Evolutionary conservation across 2,113 vertebrate species (phyloP), one percentile per base, ranked within the genome.

Genomic region (Phocoena sinus): DNA sequence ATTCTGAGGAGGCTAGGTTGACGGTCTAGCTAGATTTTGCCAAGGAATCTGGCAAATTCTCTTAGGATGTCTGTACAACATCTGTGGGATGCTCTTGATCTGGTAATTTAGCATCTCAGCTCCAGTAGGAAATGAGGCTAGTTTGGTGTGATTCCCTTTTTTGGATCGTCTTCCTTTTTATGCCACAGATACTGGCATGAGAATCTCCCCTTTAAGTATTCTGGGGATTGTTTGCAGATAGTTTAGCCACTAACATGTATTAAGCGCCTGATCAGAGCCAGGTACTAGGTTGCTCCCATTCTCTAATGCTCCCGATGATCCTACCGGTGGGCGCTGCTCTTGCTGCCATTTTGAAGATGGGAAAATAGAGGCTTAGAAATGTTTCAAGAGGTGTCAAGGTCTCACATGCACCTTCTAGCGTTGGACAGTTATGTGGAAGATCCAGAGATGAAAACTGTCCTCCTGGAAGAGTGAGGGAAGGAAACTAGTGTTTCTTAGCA

Each of bases 301-400:
- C 36, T 38, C 53, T 38, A 38, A 41, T 38, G 83, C 60, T 82
- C 28, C 18, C 15, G 58, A 1, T 17, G 15, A 38, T 21, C 28
- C 33, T 68, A n/a, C 7, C 63, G 4, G n/a, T 63, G 53, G 26
- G 11, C 36, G 25, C 58, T 83, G 33, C 12, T 76, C 41, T 83
- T 76, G 77, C 8, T 81, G n/a, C 56, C 63, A 58, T 58, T 84
- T 95, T 73, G 97, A 44, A 90, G 56, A 79, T 91, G 76, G 92
- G 71, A 53, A 94, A 89, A 83, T 21, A 71, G n/a, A 81, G 79
- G 11, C 53, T 87, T 81, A 62, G 65, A 74, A 50, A 92, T 14
- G 13, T 68, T 58, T 80, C 47, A 38, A 94, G 63, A 23, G 36
- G 0, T 58, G 20, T 25, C n/a, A 50, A 79, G 21, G 23, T 80